Evolutionary conservation across 2,888 invertebrate species (phyloP).

Genomic region (Ormyrus rosae): DNA sequence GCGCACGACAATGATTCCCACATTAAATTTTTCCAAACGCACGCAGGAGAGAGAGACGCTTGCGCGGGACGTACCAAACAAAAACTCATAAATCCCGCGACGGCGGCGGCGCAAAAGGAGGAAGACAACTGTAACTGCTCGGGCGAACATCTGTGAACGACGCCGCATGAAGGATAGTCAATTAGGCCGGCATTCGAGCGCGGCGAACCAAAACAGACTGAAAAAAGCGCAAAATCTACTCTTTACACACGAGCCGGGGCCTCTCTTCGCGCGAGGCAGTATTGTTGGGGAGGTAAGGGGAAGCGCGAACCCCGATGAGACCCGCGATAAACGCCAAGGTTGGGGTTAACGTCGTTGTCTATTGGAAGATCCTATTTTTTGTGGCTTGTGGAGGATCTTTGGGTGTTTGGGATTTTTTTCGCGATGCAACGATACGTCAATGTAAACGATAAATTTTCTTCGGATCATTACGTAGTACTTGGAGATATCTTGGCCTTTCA

Average conservation of each 20-base stretch:
- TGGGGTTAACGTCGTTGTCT: too few species aligned
- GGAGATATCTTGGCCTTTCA: too few species aligned
- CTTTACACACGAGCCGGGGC: neutral
- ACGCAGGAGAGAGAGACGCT: too few species aligned
- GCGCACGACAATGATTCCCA: neutral
- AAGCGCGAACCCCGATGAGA: too few species aligned
- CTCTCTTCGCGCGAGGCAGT: too few species aligned
- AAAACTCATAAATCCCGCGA: conserved; percentile 22
- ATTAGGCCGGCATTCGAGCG: conserved; percentile 41
- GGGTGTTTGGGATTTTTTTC: too few species aligned
- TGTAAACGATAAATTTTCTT: neutral
- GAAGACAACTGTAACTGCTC: conserved; percentile 18
- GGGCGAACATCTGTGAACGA: too few species aligned
- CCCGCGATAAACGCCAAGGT: too few species aligned
- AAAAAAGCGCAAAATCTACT: conserved; percentile 29
- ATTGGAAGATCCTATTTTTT: too few species aligned
- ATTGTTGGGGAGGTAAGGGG: too few species aligned
- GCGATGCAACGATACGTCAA: neutral
- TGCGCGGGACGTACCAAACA: neutral
- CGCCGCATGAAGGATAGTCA: conserved; percentile 45
- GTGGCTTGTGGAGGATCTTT: too few species aligned
- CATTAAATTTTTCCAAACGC: neutral
- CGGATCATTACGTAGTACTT: neutral
- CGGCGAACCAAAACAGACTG: conserved; percentile 21
- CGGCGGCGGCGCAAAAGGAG: conserved; percentile 3